These are phyloP conservation scores for Corella eumyota DNA, from an alignment of 23 tunicate genomes.

Conservation along the genomic window DNA sequence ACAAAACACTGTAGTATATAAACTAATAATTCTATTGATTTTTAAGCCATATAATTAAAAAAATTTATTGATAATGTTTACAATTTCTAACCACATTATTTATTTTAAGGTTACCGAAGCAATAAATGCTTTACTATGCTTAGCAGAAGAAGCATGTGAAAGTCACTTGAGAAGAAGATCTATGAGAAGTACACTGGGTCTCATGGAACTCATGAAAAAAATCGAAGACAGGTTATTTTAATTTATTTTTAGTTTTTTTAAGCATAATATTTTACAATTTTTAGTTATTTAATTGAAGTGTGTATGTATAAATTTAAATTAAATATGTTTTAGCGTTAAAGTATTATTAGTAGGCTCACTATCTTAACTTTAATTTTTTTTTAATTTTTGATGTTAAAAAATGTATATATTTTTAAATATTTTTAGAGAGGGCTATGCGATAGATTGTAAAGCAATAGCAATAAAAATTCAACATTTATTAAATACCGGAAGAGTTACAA, in stretches of 20 bases:
- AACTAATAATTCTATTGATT: no score
- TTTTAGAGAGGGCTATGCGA: slow-evolving; percentile 50
- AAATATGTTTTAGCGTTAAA: no score
- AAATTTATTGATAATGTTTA: no score
- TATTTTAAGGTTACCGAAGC: slow-evolving; percentile 68
- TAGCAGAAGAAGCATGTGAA: slow-evolving; percentile 80
- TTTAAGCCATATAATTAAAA: no score
- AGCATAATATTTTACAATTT: neutral
- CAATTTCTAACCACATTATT: no score
- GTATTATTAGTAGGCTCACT: no score
- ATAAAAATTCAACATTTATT: slow-evolving; percentile 61
- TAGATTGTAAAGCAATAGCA: slow-evolving; percentile 62
- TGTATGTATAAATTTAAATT: neutral
- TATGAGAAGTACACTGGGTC: slow-evolving; percentile 59
- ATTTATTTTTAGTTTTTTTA: no score
- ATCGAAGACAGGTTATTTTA: slow-evolving; percentile 39
- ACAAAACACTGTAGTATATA: no score
- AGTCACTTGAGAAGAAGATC: slow-evolving; percentile 17
- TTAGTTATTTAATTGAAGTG: neutral
- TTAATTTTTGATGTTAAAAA: no score
- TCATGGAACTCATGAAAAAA: slow-evolving; percentile 60
- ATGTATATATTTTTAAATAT: no score
- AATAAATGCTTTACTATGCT: slow-evolving; percentile 41
- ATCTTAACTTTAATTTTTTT: no score
- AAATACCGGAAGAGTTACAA: slow-evolving; percentile 7